Conservation (phyloP, 2,888 invertebrate species). For the Oscheius sp. region DNA sequence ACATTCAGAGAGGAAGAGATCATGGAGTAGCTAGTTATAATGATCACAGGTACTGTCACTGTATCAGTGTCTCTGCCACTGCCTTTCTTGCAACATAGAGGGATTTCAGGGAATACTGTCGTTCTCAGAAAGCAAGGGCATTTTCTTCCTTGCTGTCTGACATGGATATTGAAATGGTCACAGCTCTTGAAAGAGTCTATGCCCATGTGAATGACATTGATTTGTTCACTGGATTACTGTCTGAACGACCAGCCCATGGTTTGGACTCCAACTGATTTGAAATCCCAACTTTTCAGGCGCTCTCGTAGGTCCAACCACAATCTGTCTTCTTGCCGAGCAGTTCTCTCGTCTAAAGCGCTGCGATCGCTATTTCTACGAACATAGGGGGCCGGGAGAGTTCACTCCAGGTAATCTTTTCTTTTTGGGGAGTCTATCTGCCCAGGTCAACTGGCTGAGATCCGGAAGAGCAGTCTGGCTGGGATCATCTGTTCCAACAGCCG, state of each 20-base stretch:
- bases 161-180: slow-evolving; percentile 62
- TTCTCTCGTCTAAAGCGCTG: slow-evolving; percentile 79
- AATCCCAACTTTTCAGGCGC: slow-evolving; percentile 79
- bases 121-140: slow-evolving; percentile 53
- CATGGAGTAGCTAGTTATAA: slow-evolving; percentile 70
- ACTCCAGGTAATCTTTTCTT: slow-evolving; percentile 44
- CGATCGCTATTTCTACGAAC: slow-evolving; percentile 83
- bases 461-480: slow-evolving; percentile 87
- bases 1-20: slow-evolving; percentile 83
- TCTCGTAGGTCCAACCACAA: slow-evolving; percentile 89
- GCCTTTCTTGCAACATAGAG: background rate
- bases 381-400: slow-evolving; percentile 59
- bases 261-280: background rate
- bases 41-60: slow-evolving; percentile 47
- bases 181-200: slow-evolving; percentile 63
- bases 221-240: slow-evolving; percentile 53
- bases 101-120: slow-evolving; percentile 61
- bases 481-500: slow-evolving; percentile 85
- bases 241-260: slow-evolving; percentile 43
- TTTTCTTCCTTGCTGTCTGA: slow-evolving; percentile 62
- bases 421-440: background rate
- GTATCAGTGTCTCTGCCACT: background rate
- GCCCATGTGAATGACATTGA: slow-evolving; percentile 58
- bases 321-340: slow-evolving; percentile 92
- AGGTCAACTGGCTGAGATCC: slow-evolving; percentile 84